Evolutionary conservation across 2,888 invertebrate species (phyloP), one percentile per base, ranked within the genome.

Genomic region (Philopedon plagiatum): DNA sequence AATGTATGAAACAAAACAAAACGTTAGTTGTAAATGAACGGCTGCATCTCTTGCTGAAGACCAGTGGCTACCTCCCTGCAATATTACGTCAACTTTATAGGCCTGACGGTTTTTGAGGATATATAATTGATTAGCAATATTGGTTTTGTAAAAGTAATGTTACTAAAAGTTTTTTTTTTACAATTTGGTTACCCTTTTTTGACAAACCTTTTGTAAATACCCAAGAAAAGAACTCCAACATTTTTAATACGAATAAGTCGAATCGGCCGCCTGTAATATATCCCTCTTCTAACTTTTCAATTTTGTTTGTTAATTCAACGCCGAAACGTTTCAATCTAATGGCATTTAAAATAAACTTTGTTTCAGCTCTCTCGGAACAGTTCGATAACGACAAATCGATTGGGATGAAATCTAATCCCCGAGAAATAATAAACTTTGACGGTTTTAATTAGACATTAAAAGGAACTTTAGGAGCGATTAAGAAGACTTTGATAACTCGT

Each of bases 341-440:
- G 41, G 41, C 44, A 60, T 41, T 60, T 44, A 60, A 60, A 60
- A 60, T 44, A 60, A 60, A 41, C 60, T 39, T 51, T 26, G 29
- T 11, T 60, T 23, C 5, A 26, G 41, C 41, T 44, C 11, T 34
- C 41, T 19, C 44, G 61, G 5, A 29, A 23, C 44, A 9, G 44
- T 29, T 26, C 7, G 8, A 7, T 18, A 56, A 44, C 46, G 65
- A 54, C 44, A 26, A 56, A 57, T 57, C 65, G 65, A 65, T 65
- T 18, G 13, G 51, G 65, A 65, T 65, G 54, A 65, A 65, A 65
- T 56, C 56, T 44, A 65, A 65, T 65, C 49, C 56, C 41, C 15
- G 18, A 65, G 57, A 41, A 56, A 65, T 65, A 65, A 65, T 65
- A 65, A 65, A 65, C 65, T 41, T 56, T 64, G n/a, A 39, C 15